phyloP scores from a whole-genome alignment of 2,797 vertebrate species.

The Characodon lateralis region DNA sequence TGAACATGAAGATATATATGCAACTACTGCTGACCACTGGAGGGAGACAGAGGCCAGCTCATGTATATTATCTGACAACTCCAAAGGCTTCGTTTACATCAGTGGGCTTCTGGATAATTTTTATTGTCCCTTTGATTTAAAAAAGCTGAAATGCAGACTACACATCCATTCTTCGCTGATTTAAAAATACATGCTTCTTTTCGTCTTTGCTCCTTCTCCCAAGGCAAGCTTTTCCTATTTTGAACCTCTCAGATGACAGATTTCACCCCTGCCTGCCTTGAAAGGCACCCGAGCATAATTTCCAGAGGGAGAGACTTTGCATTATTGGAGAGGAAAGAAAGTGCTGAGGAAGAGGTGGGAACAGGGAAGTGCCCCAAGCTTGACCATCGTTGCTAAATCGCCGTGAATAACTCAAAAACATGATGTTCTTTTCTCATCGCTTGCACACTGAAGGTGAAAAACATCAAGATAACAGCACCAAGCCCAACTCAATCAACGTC shows the following conservation, averaged over 20 bases:
- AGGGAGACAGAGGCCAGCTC: slow-evolving; percentile 63
- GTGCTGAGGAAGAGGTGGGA: slow-evolving; percentile 20
- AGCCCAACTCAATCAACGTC: slow-evolving; percentile 53
- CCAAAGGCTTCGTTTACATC: slow-evolving; percentile 9
- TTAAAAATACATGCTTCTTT: slow-evolving; percentile 7
- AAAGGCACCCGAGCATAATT: slow-evolving; percentile 38
- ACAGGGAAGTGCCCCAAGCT: slow-evolving; percentile 3
- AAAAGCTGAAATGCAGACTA: slow-evolving; percentile 31
- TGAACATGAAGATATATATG: background rate
- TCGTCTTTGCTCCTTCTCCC: slow-evolving; percentile 21
- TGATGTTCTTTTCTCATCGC: slow-evolving; percentile 10
- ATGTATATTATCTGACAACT: slow-evolving; percentile 5
- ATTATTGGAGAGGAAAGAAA: slow-evolving; percentile 44
- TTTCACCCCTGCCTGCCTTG: slow-evolving; percentile 31
- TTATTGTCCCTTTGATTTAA: slow-evolving; percentile 27
- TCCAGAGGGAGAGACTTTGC: slow-evolving; percentile 42
- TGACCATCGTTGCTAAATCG: slow-evolving; percentile 25
- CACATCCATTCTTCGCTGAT: slow-evolving; percentile 6
- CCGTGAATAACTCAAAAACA: slow-evolving; percentile 30
- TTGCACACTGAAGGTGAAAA: slow-evolving; percentile 35
- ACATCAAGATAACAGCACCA: slow-evolving; percentile 43
- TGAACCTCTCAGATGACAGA: slow-evolving; percentile 42
- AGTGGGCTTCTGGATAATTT: slow-evolving; percentile 19
- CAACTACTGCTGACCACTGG: slow-evolving; percentile 37
- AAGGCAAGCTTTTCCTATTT: slow-evolving; percentile 5